Evolutionary conservation across 2,888 invertebrate species (phyloP).

Genomic region (Acleris cristana): DNA sequence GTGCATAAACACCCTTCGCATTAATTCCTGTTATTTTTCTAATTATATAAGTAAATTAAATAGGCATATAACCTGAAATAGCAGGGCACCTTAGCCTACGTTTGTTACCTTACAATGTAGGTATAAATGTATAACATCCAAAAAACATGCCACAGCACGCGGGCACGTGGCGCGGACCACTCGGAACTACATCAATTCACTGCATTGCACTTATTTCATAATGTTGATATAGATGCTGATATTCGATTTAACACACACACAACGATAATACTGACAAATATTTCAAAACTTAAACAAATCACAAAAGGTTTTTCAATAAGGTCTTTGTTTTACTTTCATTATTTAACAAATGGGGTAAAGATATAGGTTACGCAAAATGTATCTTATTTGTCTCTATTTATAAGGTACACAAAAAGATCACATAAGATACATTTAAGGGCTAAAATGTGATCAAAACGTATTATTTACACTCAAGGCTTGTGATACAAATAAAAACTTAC

Average conservation of each 20-base stretch:
- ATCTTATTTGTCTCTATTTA: not conserved
- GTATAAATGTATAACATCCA: conserved; percentile 53
- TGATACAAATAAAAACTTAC: not conserved
- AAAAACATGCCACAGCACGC: conserved; percentile 38
- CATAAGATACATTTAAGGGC: not conserved
- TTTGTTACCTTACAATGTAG: conserved; percentile 52
- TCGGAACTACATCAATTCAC: conserved; percentile 50
- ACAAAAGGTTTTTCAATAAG: too few species aligned
- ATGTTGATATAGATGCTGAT: conserved; percentile 24
- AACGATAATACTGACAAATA: conserved; percentile 2
- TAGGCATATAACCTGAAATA: not conserved
- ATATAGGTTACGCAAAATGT: not conserved
- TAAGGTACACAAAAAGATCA: not conserved
- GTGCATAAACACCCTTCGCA: too few species aligned
- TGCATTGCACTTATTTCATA: conserved; percentile 48
- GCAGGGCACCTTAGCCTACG: conserved; percentile 37
- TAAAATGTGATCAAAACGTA: not conserved
- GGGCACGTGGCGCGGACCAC: conserved; percentile 24
- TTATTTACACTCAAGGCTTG: too few species aligned
- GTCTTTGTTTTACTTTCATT: too few species aligned
- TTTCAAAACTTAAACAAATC: too few species aligned
- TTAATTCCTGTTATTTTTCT: too few species aligned
- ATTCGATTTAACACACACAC: conserved; percentile 10
- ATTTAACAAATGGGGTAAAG: too few species aligned
- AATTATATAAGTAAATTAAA: too few species aligned